Conservation (phyloP, 1,140 invertebrate genomes). For the Alviniconcha marisindica region DNA sequence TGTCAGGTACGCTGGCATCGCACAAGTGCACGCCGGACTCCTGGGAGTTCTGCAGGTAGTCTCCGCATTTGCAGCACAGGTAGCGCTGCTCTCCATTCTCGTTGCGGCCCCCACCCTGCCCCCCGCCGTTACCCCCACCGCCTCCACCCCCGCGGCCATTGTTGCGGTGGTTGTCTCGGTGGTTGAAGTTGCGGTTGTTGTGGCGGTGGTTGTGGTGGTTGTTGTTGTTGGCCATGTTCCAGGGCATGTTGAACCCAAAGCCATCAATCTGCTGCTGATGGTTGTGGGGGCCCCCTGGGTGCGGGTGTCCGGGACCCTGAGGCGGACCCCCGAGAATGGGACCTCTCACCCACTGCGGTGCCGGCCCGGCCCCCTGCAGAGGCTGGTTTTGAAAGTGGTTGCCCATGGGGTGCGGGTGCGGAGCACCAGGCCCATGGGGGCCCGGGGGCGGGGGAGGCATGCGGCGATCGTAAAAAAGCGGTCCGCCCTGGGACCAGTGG, state of each 20-base stretch:
- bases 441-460: slow-evolving; percentile 40
- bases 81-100: slow-evolving; percentile 40
- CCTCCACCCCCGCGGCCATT: slow-evolving; percentile 30
- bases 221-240: slow-evolving; percentile 45
- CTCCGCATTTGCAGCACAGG: slow-evolving; percentile 63
- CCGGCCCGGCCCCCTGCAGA: slow-evolving; percentile 35
- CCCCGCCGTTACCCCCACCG: background rate
- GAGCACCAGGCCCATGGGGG: slow-evolving; percentile 34
- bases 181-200: slow-evolving; percentile 36
- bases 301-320: slow-evolving; percentile 36
- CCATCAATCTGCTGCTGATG: slow-evolving; percentile 49
- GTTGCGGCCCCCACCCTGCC: background rate
- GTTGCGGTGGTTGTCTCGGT: slow-evolving; percentile 37
- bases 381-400: slow-evolving; percentile 43
- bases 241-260: slow-evolving; percentile 53
- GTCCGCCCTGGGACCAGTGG: slow-evolving; percentile 55
- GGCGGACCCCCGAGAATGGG: slow-evolving; percentile 46
- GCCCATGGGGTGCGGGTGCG: slow-evolving; percentile 38
- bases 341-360: slow-evolving; percentile 52
- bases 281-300: slow-evolving; percentile 25
- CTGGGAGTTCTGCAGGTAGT: slow-evolving; percentile 62
- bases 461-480: slow-evolving; percentile 52
- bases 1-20: slow-evolving; percentile 51
- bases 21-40: slow-evolving; percentile 64
- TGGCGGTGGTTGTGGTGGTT: slow-evolving; percentile 34